Evolutionary conservation across 1,140 invertebrate genomes (phyloP).

Genomic region (Nephila pilipes): DNA sequence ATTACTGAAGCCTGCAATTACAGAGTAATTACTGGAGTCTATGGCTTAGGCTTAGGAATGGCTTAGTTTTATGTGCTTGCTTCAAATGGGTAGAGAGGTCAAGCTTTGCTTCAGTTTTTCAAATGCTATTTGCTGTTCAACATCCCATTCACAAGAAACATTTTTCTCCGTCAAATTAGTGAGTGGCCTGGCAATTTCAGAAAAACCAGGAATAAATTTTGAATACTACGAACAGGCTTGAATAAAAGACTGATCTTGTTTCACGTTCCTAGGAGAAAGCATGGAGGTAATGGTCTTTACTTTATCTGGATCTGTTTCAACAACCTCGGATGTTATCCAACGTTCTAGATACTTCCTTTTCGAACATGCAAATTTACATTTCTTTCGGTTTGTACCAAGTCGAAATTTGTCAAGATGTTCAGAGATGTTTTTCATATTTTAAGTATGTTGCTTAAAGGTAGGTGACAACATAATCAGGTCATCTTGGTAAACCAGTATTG

Average conservation of each 20-base stretch:
- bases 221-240: constrained; percentile 12
- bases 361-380: too few species aligned
- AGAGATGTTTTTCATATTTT: too few species aligned
- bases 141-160: constrained; percentile 56
- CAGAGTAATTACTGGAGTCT: constrained; percentile 54
- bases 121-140: constrained; percentile 29
- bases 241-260: constrained; percentile 54
- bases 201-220: constrained; percentile 39
- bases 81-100: background rate
- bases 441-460: too few species aligned
- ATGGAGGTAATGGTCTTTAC: constrained; percentile 27
- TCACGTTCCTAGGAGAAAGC: constrained; percentile 58
- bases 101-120: constrained; percentile 54
- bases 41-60: background rate
- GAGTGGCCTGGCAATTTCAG: constrained; percentile 15
- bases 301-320: constrained; percentile 14
- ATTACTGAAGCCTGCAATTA: too few species aligned
- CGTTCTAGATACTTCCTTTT: too few species aligned
- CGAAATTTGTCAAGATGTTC: too few species aligned
- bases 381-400: constrained; percentile 77
- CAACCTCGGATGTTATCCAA: too few species aligned
- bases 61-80: background rate
- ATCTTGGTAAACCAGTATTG: too few species aligned
- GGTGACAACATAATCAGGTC: too few species aligned
- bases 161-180: constrained; percentile 54